A percentile compares a stretch with the other conserved stretches of the same genome.
These are phyloP conservation scores for Heterocephalus glaber DNA, from an alignment of 2,113 vertebrate species.

Conservation along the genomic window DNA sequence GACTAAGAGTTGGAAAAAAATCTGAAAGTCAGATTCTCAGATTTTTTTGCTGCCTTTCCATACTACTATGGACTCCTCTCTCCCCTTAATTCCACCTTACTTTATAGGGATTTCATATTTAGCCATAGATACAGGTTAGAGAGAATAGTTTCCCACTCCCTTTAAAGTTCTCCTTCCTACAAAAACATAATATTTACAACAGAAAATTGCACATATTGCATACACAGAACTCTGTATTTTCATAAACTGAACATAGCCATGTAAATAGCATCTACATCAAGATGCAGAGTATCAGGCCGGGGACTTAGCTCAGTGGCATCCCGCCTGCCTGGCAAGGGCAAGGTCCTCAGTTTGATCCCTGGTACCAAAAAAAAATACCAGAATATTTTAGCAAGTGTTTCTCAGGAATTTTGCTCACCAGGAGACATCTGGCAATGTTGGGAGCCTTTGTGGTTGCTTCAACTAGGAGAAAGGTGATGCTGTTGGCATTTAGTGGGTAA, in stretches of 20 bases:
- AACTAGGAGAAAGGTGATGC: neutral
- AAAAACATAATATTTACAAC: conserved; percentile 47
- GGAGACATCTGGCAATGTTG: neutral
- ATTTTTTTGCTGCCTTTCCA: conserved; percentile 23
- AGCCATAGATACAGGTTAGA: neutral
- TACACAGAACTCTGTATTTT: neutral
- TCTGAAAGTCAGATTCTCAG: conserved; percentile 32
- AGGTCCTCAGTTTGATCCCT: too few relatives aligned
- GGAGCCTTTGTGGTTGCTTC: neutral
- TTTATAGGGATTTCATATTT: conserved; percentile 31
- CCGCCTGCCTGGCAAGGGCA: too few relatives aligned
- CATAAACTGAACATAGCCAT: neutral
- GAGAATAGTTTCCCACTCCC: neutral
- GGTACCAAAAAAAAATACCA: too few relatives aligned
- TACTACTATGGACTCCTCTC: neutral
- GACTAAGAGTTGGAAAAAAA: neutral
- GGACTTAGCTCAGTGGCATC: too few relatives aligned
- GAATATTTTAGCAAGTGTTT: neutral
- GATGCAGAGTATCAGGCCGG: too few relatives aligned
- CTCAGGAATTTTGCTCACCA: neutral
- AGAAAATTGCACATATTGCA: conserved; percentile 13
- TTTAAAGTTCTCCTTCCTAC: neutral
- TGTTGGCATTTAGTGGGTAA: neutral
- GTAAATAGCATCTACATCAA: neutral
- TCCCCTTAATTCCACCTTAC: neutral